Conservation (phyloP, 2,113 vertebrate genomes). For the Oryzias curvinotus region DNA sequence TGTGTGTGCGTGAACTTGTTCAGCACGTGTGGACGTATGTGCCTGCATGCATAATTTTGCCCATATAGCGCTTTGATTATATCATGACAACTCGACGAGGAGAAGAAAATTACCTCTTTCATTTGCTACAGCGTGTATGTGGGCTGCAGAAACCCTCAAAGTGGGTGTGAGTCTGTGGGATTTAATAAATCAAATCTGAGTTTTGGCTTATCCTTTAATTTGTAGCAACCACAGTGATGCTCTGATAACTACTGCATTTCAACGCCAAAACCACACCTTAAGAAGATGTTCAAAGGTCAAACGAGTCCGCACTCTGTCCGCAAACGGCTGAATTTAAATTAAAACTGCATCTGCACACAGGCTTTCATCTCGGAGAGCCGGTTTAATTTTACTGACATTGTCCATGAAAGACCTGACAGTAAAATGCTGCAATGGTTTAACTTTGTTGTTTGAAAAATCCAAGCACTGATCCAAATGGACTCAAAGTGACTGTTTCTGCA, state of each 20-base stretch:
- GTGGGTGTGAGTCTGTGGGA: slow-evolving; percentile 26
- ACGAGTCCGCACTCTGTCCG: slow-evolving; percentile 23
- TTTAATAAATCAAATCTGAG: slow-evolving; percentile 39
- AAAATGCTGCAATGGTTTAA: background rate
- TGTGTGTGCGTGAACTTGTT: slow-evolving; percentile 7
- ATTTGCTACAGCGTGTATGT: slow-evolving; percentile 43
- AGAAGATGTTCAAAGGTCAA: slow-evolving; percentile 32
- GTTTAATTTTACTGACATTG: slow-evolving; percentile 4
- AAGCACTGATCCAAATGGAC: slow-evolving; percentile 3
- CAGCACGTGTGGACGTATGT: slow-evolving; percentile 8
- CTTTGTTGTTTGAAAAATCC: background rate
- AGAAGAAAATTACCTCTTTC: slow-evolving; percentile 52
- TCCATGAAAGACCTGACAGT: background rate
- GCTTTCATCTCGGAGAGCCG: slow-evolving; percentile 6
- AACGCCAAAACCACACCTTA: slow-evolving; percentile 17
- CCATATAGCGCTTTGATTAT: slow-evolving; percentile 29
- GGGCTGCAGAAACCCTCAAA: slow-evolving; percentile 33
- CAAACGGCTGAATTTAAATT: slow-evolving; percentile 3
- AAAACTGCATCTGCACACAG: slow-evolving; percentile 8
- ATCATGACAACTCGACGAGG: slow-evolving; percentile 37
- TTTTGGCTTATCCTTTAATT: slow-evolving; percentile 54
- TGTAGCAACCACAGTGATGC: slow-evolving; percentile 15
- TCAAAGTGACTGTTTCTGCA: background rate
- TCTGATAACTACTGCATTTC: slow-evolving; percentile 20
- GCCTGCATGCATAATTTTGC: slow-evolving; percentile 11